Percentiles rank a stretch among this genome's conserved stretches.
These are phyloP conservation scores for Belonocnema kinseyi DNA, from an alignment of 1,140 invertebrate genomes.

Conservation along the genomic window DNA sequence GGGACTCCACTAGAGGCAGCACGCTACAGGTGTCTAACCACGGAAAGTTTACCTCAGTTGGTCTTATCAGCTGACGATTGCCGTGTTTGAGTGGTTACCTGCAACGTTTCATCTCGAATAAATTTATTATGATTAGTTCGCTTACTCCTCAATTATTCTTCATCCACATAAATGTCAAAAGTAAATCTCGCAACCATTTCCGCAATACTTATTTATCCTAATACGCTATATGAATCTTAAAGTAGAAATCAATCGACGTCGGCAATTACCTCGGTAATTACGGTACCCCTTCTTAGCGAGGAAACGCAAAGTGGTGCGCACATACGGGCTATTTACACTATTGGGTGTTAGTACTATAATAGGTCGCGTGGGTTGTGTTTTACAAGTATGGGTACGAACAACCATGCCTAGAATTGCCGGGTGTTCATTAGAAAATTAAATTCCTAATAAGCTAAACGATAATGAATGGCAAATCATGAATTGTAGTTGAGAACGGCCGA, in stretches of 20 bases:
- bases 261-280: not conserved
- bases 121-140: no score
- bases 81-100: no score
- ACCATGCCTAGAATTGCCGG: not conserved
- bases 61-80: no score
- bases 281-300: not conserved
- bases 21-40: no score
- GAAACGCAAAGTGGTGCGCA: constrained; percentile 5
- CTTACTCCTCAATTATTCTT: not conserved
- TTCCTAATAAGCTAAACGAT: constrained; percentile 41
- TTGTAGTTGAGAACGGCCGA: not conserved
- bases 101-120: no score
- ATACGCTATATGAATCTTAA: not conserved
- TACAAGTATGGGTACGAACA: not conserved
- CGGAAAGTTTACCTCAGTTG: no score
- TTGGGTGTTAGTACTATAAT: not conserved
- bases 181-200: not conserved
- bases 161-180: constrained; percentile 13
- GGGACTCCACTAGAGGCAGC: no score
- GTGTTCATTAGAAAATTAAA: constrained; percentile 58
- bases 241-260: constrained; percentile 1
- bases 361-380: constrained; percentile 5
- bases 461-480: constrained; percentile 34
- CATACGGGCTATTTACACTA: not conserved
- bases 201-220: not conserved